Conservation (phyloP, 2,113 vertebrate genomes). For the Anthoscopus minutus region DNA sequence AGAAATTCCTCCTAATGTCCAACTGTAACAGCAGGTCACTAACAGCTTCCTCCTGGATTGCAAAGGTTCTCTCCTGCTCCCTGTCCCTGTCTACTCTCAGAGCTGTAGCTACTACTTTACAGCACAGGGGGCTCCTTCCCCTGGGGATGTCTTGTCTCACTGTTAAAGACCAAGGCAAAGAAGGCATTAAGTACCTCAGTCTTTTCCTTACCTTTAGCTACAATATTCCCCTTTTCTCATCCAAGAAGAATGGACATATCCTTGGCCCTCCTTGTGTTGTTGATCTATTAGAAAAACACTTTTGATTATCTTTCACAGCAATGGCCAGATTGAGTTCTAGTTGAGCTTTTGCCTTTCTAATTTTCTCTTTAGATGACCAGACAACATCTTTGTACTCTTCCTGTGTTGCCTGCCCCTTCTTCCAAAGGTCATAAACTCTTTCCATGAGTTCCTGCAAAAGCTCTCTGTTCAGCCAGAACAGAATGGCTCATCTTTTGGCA, state of each 20-base stretch:
- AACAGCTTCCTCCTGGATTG: background rate
- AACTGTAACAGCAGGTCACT: background rate
- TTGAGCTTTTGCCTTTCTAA: background rate
- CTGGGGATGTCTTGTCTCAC: too few relatives aligned
- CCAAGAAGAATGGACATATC: background rate
- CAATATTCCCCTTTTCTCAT: background rate
- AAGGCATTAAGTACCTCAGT: background rate
- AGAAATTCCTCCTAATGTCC: background rate
- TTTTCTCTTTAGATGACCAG: background rate
- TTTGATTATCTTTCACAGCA: background rate
- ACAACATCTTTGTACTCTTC: background rate
- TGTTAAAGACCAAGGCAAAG: background rate
- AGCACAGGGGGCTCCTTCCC: background rate
- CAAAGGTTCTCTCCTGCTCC: background rate
- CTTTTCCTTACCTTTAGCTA: background rate
- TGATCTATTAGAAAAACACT: background rate
- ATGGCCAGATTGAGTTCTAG: background rate
- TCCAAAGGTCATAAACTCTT: background rate
- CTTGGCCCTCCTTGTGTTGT: background rate
- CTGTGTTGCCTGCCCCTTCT: background rate
- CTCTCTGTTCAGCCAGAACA: background rate
- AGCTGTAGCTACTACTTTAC: too few relatives aligned
- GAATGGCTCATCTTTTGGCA: fast-evolving
- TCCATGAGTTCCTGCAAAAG: background rate
- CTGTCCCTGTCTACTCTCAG: background rate